phyloP scores from a whole-genome alignment of 1,140 invertebrate species.

The Parapsyche elsis region DNA sequence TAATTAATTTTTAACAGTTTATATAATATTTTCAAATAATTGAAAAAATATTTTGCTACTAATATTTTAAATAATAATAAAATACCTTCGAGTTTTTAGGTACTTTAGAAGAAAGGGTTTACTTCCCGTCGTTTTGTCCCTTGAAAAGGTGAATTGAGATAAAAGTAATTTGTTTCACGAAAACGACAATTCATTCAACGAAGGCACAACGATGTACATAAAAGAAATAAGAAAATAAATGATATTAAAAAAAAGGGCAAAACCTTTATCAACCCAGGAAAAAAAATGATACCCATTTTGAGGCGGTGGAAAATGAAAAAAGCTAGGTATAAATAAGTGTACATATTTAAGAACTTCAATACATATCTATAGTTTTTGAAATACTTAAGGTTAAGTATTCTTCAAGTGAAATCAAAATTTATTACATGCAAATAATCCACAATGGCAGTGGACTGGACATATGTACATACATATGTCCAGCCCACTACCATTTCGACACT shows the following conservation, averaged over 20 bases:
- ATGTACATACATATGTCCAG: too few relatives aligned
- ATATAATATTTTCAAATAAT: neutral
- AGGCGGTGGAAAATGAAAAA: too few relatives aligned
- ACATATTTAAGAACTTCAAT: too few relatives aligned
- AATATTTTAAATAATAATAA: neutral
- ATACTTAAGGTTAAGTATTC: too few relatives aligned
- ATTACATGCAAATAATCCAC: too few relatives aligned
- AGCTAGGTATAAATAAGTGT: too few relatives aligned
- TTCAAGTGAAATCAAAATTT: too few relatives aligned
- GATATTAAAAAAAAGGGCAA: constrained; percentile 17
- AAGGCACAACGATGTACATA: neutral
- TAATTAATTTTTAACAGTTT: neutral
- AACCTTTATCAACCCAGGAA: neutral
- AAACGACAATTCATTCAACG: constrained; percentile 27
- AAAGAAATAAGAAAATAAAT: constrained; percentile 22
- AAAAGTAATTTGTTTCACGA: constrained; percentile 22
- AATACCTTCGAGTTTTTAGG: too few relatives aligned
- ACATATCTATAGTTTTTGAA: too few relatives aligned
- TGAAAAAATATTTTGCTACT: neutral
- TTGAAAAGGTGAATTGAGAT: neutral
- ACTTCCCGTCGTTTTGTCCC: neutral
- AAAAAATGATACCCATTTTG: neutral
- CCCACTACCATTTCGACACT: too few relatives aligned
- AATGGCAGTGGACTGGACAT: too few relatives aligned
- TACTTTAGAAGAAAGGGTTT: neutral